Percentiles rank a stretch among this genome's conserved stretches.
phyloP scores from a whole-genome alignment of 2,797 vertebrate species.

The Hyperoplus immaculatus region DNA sequence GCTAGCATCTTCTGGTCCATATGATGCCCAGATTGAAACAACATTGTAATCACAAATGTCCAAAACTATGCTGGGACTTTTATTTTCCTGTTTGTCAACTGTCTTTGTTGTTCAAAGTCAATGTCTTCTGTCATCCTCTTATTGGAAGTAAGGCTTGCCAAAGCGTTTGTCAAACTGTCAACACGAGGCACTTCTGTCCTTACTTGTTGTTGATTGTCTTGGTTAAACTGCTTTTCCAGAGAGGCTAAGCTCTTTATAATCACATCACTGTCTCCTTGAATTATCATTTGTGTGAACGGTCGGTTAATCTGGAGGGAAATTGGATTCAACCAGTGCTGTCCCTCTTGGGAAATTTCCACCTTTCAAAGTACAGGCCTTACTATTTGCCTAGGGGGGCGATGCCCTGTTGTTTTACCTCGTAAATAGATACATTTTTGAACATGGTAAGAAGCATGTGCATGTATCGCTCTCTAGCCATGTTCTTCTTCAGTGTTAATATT shows the following conservation, averaged over 20 bases:
- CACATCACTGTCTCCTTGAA: conserved; percentile 72
- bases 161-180: conserved; percentile 14
- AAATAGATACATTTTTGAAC: conserved; percentile 37
- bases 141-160: not conserved
- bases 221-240: conserved; percentile 46
- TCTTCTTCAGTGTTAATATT: not conserved
- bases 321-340: conserved; percentile 67
- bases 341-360: conserved; percentile 74
- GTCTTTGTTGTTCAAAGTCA: not conserved
- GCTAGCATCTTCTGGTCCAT: not conserved
- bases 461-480: not conserved
- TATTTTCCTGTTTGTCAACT: not conserved
- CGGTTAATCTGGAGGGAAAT: conserved; percentile 75
- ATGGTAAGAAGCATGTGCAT: conserved; percentile 23
- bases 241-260: conserved; percentile 67
- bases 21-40: not conserved
- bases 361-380: conserved; percentile 54
- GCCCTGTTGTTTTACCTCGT: conserved; percentile 29
- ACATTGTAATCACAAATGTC: not conserved
- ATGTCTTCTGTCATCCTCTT: not conserved
- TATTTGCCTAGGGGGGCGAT: conserved; percentile 58
- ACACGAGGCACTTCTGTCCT: conserved; percentile 21
- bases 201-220: conserved; percentile 58
- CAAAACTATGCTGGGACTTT: too few relatives aligned
- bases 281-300: conserved; percentile 73